Conservation (phyloP, 2,113 vertebrate species). For the Nipponia nippon region DNA sequence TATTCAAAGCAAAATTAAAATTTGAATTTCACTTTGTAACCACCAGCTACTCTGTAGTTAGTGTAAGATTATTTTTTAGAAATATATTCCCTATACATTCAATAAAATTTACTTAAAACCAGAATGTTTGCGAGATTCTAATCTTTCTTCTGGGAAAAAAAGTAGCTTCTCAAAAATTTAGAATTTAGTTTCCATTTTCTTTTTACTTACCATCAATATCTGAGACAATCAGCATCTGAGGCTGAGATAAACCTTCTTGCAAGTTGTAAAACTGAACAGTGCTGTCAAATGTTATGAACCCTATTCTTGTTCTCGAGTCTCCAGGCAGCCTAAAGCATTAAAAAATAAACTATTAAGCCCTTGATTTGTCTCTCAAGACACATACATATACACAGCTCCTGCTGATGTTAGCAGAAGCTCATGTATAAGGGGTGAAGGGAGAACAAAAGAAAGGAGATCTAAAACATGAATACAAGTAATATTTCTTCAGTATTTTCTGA, state of each 20-base stretch:
- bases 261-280: slow-evolving; percentile 97
- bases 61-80: neutral
- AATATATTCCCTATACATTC: neutral
- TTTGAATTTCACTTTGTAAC: neutral
- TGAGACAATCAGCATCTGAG: slow-evolving; percentile 96
- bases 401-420: neutral
- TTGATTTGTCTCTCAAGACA: neutral
- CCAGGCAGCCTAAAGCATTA: slow-evolving; percentile 86
- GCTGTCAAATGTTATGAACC: slow-evolving; percentile 96
- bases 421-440: neutral
- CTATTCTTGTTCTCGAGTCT: slow-evolving; percentile 89
- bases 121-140: neutral
- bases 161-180: neutral
- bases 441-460: neutral
- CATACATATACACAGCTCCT: neutral
- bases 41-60: neutral
- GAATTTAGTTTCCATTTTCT: neutral
- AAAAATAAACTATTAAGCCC: neutral
- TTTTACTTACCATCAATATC: slow-evolving; percentile 90
- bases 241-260: slow-evolving; percentile 93
- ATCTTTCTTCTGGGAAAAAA: neutral
- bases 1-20: neutral
- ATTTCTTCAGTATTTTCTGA: neutral
- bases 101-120: neutral
- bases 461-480: neutral